Base-by-base conservation (phyloP, 2,888 invertebrate genomes). In the Disparrhopalites patrizii region DNA sequence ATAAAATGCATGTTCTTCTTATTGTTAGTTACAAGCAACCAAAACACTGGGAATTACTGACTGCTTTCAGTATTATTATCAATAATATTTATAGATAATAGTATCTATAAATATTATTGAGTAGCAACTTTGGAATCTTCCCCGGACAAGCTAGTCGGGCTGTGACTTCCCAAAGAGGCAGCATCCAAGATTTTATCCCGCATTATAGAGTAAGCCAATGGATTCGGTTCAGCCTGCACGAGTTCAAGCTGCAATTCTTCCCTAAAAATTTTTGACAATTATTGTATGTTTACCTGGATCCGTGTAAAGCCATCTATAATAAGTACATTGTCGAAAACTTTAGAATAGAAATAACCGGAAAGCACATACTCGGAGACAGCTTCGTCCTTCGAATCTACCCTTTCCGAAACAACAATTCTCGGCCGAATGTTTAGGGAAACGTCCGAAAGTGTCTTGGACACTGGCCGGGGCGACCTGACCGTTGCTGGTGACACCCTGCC, bases 141-240 rank as follows among this genome's bases (percentile, higher is more conserved):
- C 31, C 36, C 43, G 10, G 64, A 64, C 15, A 64, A n/a, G 23
- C 64, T 64, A 7, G 64, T 50, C 4, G 33, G 31, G n/a, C 40
- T 57, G 5, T 27, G 40, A 43, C 61, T 65, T 3, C 65, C 36
- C n/a, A 65, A 20, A 5, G 65, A 65, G 1, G 54, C 64, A 3
- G 67, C 67, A 33, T 72, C 73, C 63, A 71, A 33, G 10, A 73
- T 66, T 64, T 73, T 73, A 36, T 67, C 72, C 18, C 73, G 30
- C 72, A 73, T 72, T 23, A 50, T 51, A 1, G 68, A 60, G 25
- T 73, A 73, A 1, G 64, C 66, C 66, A 73, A 51, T 5, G 73
- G 73, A 60, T 66, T 65, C 20, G 38, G 33, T 38, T 68, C 71
- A 4, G 64, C 27, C 33, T 69, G 69, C 31, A 72, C 54, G 15